Evolutionary conservation across 2,113 vertebrate species (phyloP).

Genomic region (Calidris pugnax): DNA sequence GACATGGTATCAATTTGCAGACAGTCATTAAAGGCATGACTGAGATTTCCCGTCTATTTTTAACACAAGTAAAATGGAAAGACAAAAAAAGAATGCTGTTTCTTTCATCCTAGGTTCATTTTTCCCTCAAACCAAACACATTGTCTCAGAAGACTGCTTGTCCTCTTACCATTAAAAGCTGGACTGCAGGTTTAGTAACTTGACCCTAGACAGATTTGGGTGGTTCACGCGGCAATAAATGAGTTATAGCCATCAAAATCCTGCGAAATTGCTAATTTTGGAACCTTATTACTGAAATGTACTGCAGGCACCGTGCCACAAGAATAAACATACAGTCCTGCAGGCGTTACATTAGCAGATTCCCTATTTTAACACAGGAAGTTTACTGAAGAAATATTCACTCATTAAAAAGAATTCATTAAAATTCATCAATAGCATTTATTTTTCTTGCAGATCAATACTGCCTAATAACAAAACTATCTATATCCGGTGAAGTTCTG

Average conservation of each 20-base stretch:
- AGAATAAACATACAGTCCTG: background rate
- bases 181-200: background rate
- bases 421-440: background rate
- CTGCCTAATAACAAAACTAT: background rate
- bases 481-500: background rate
- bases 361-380: background rate
- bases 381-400: background rate
- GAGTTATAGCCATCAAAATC: background rate
- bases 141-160: background rate
- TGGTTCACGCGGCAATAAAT: background rate
- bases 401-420: background rate
- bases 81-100: background rate
- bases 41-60: slow-evolving; percentile 3
- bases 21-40: background rate
- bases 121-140: background rate
- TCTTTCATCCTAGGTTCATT: background rate
- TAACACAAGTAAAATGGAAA: background rate
- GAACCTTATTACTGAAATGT: background rate
- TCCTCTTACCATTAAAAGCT: background rate
- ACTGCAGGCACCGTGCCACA: background rate
- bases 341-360: background rate
- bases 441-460: background rate
- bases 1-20: background rate
- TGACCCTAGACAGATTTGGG: background rate
- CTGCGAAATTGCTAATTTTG: background rate